Evolutionary conservation across 1,140 invertebrate species (phyloP), one percentile per base, ranked within the genome.

Genomic region (Riptortus pedestris): DNA sequence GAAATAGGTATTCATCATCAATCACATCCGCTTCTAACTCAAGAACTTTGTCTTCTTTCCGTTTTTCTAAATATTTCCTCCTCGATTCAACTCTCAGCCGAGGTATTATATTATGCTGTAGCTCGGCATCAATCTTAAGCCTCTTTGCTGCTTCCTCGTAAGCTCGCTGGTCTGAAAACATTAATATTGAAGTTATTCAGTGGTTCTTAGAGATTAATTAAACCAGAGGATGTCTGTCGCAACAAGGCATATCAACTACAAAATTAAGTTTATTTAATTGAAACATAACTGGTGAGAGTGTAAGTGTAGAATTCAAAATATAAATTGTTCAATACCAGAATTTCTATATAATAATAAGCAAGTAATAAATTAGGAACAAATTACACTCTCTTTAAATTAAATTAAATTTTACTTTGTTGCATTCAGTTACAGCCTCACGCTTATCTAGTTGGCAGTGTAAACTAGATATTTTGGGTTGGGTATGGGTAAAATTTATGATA

Each of bases 1-100:
- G 85, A 77, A 98, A 99, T 1, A 98, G 78, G 75, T 91, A 94
- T 76, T 98, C 92, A 79, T 99, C 96, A 76, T 99, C 96, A n/a
- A 84, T 73, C 61, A 99, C 91, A 72, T 96, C 93, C 22, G 84
- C 88, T 78, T 98, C 95, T 38, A 99, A 77, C 74, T 99, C 95
- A n/a, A 86, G 81, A 43, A 98, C 81, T 79, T 99, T 98, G 71
- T 98, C 95, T 61, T 90, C 88, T 78, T 97, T 95, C 60, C 96
- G 80, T 76, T 98, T 98, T 68, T 90, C 87, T 65, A 99, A 80
- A 77, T 99, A 99, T 72, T 93, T 88, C 60, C 93, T 79, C 31
- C 96, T 82, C 0, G 95, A 98, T 73, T 98, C 88, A 20, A 94
- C 78, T 57, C 96, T 79, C 11, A 98, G 73, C 70, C 89, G 87